Conservation (phyloP, 2,113 vertebrate species). For the Anseranas semipalmata region DNA sequence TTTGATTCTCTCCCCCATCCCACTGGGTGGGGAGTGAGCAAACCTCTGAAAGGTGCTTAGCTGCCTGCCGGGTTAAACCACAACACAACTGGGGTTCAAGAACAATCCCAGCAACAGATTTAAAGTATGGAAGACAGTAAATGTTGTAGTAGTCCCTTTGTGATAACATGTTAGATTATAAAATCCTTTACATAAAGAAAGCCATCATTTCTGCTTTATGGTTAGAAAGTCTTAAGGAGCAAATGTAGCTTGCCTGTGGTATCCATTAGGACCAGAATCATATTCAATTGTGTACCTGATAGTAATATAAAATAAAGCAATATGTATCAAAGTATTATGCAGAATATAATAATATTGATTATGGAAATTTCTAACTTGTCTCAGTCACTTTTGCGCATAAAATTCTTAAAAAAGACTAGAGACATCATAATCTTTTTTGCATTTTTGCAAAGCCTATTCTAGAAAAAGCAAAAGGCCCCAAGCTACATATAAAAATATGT, state of each 20-base stretch:
- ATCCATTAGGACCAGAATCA: background rate
- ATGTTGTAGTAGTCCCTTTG: background rate
- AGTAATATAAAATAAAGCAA: background rate
- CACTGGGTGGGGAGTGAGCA: too few species aligned
- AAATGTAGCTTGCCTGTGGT: background rate
- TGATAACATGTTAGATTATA: background rate
- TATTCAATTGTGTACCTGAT: background rate
- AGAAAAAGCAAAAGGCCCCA: background rate
- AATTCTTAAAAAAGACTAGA: background rate
- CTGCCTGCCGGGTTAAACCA: too few species aligned
- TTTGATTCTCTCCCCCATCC: too few species aligned
- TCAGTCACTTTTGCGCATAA: background rate
- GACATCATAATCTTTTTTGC: background rate
- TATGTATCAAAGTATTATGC: background rate
- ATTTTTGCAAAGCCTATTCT: background rate
- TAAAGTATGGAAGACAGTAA: background rate
- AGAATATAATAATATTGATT: background rate
- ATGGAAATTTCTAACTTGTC: background rate
- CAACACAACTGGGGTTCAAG: background rate
- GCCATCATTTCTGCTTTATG: background rate
- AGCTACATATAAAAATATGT: background rate
- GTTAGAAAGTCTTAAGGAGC: background rate
- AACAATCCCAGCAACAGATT: background rate
- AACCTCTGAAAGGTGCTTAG: too few species aligned
- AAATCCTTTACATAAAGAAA: background rate